These are phyloP conservation scores for Leucophenga montana DNA, from an alignment of 2,888 invertebrate genomes.

Conservation along the genomic window DNA sequence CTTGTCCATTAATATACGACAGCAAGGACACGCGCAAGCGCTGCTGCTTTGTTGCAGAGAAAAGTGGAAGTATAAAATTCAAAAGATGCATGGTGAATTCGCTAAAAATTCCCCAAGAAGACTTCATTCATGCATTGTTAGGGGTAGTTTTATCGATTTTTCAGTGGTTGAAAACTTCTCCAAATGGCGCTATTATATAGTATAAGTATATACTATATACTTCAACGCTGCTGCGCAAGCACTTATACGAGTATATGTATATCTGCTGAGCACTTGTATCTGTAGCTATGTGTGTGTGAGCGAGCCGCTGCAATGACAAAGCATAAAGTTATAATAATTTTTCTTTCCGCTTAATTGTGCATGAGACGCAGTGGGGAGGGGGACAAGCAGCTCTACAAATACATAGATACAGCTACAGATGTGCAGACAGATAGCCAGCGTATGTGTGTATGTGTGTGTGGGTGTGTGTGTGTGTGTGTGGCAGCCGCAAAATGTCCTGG, in stretches of 20 bases:
- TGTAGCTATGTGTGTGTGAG: conserved; percentile 40
- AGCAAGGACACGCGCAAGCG: neutral
- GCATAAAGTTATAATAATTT: conserved; percentile 69
- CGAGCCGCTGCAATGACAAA: conserved; percentile 56
- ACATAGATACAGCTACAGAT: neutral
- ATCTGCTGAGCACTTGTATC: conserved; percentile 20
- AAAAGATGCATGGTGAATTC: conserved; percentile 52
- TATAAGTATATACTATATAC: too few relatives aligned
- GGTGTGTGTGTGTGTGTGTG: too few relatives aligned
- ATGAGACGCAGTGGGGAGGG: conserved; percentile 35
- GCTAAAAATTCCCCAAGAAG: conserved; percentile 19
- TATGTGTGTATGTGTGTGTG: neutral
- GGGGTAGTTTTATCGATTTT: conserved; percentile 61
- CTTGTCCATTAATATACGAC: too few relatives aligned
- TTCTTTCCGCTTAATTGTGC: conserved; percentile 69
- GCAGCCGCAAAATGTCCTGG: neutral
- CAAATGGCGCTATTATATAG: conserved; percentile 9
- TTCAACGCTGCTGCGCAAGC: too few relatives aligned
- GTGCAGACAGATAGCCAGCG: conserved; percentile 46
- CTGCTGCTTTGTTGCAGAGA: neutral
- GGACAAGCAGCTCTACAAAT: neutral
- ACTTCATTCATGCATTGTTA: conserved; percentile 26
- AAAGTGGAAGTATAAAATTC: conserved; percentile 47
- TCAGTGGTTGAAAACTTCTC: conserved; percentile 19
- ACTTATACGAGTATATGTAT: too few relatives aligned